A percentile compares a stretch with the other conserved stretches of the same genome.
These are phyloP conservation scores for Neodon shergylaensis DNA, from an alignment of 2,113 vertebrate species.

Conservation along the genomic window DNA sequence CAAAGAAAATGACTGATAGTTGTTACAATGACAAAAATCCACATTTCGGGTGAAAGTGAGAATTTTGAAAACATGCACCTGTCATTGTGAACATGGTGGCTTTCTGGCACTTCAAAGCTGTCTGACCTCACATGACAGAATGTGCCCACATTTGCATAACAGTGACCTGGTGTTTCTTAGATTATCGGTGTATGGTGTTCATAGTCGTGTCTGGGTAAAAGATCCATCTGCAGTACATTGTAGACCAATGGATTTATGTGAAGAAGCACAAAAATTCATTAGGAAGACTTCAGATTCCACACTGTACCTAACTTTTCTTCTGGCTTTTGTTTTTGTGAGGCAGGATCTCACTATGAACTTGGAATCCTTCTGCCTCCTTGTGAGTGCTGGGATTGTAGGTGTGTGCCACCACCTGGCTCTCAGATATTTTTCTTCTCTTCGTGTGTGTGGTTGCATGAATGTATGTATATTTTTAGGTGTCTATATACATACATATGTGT, in stretches of 20 bases:
- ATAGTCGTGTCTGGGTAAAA: background rate
- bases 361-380: background rate
- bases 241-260: background rate
- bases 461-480: background rate
- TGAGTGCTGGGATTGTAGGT: background rate
- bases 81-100: background rate
- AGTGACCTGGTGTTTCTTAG: background rate
- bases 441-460: background rate
- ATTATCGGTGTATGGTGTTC: background rate
- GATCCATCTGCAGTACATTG: background rate
- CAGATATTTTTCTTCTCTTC: background rate
- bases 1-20: background rate
- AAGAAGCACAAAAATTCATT: background rate
- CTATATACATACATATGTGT: background rate
- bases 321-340: background rate
- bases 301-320: background rate
- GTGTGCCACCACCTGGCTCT: background rate
- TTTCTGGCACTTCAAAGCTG: background rate
- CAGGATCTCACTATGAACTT: background rate
- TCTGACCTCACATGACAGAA: background rate
- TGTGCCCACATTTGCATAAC: background rate
- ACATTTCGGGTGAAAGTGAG: constrained; percentile 1
- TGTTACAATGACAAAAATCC: background rate
- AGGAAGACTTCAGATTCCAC: background rate
- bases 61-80: background rate